Conservation (phyloP, 1,140 invertebrate genomes). For the Centruroides sculpturatus region DNA sequence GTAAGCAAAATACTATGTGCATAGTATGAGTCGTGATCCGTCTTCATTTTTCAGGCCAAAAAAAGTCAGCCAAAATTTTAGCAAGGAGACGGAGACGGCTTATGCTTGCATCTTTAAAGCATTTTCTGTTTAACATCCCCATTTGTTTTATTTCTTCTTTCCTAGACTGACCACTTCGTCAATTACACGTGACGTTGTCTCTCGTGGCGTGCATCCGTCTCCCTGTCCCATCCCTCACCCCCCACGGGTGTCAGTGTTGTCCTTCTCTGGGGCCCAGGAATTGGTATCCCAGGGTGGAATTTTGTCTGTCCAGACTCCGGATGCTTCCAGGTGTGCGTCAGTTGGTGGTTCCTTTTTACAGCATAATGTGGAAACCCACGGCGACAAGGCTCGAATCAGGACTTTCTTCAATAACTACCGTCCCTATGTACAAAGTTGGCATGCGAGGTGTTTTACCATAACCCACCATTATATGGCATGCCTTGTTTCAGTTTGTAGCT, state of each 20-base stretch:
- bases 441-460: constrained; percentile 12
- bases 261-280: constrained; percentile 5
- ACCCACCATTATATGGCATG: neutral
- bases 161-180: constrained; percentile 9
- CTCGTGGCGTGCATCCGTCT: constrained; percentile 7
- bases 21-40: too few species aligned
- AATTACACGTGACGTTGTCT: constrained; percentile 11
- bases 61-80: too few species aligned
- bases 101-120: neutral
- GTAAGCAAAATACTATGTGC: too few species aligned
- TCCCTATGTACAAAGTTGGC: constrained; percentile 15
- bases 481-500: neutral
- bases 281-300: constrained; percentile 4
- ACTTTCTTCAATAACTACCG: constrained; percentile 12
- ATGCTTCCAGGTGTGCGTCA: constrained; percentile 4
- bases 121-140: constrained; percentile 1
- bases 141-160: constrained; percentile 1
- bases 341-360: neutral
- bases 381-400: constrained; percentile 8
- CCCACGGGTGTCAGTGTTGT: constrained; percentile 8
- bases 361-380: constrained; percentile 1
- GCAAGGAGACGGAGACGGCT: neutral
- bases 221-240: constrained; percentile 7
- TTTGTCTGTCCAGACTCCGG: constrained; percentile 6
- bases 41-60: too few species aligned